A percentile compares a stretch with the other conserved stretches of the same genome.
Evolutionary conservation across 2,888 invertebrate species (phyloP).

Genomic region (Stenurella melanura): DNA sequence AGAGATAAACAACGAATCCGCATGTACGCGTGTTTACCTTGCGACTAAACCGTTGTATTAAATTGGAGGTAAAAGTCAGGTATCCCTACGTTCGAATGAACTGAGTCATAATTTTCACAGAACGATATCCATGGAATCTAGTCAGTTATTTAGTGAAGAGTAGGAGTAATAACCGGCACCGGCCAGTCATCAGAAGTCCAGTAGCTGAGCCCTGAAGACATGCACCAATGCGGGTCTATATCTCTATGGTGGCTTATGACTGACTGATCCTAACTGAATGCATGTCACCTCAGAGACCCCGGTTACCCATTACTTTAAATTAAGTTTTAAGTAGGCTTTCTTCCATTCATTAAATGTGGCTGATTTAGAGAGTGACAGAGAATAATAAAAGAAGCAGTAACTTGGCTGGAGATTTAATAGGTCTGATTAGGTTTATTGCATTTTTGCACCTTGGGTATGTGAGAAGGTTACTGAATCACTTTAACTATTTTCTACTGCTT

Average conservation of each 20-base stretch:
- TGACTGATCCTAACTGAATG: constrained; percentile 34
- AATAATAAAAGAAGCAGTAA: constrained; percentile 21
- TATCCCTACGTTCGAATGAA: constrained; percentile 25
- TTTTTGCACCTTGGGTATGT: constrained; percentile 27
- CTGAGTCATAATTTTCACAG: constrained; percentile 52
- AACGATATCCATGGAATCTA: constrained; percentile 50
- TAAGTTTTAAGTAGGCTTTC: constrained; percentile 56
- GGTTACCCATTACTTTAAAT: constrained; percentile 61
- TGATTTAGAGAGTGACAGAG: constrained; percentile 45
- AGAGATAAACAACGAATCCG: constrained; percentile 38
- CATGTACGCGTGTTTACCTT: constrained; percentile 38
- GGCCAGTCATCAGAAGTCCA: constrained; percentile 36
- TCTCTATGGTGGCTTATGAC: constrained; percentile 34
- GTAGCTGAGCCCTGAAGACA: constrained; percentile 19
- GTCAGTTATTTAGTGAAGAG: constrained; percentile 53
- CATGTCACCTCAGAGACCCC: constrained; percentile 56
- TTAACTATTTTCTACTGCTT: not conserved
- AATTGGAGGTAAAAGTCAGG: constrained; percentile 51
- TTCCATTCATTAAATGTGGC: constrained; percentile 47
- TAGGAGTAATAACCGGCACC: constrained; percentile 44
- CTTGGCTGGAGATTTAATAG: constrained; percentile 34
- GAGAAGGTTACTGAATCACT: not conserved
- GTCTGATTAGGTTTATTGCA: constrained; percentile 12
- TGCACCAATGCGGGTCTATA: constrained; percentile 6
- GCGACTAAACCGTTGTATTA: constrained; percentile 41